Conservation (phyloP, 1,140 invertebrate genomes). For the Coboldia fuscipes region DNA sequence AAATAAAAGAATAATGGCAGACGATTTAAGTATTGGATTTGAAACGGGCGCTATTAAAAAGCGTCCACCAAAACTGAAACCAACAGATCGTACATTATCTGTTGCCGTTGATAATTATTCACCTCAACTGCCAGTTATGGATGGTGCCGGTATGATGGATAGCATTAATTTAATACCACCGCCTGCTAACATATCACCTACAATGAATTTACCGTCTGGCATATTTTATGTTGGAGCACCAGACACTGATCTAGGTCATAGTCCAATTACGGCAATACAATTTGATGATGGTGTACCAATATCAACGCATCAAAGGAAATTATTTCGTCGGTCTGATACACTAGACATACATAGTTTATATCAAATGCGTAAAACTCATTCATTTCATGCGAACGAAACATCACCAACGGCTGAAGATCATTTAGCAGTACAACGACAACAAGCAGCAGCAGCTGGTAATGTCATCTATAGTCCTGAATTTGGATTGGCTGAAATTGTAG, state of each 20-base stretch:
- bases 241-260: no score
- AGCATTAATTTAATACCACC: constrained; percentile 5
- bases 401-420: background rate
- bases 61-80: constrained; percentile 20
- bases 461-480: background rate
- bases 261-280: no score
- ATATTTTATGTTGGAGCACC: no score
- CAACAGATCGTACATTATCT: constrained; percentile 18
- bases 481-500: background rate
- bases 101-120: constrained; percentile 22
- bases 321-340: constrained; percentile 18
- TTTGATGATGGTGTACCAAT: constrained; percentile 4
- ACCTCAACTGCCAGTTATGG: constrained; percentile 8
- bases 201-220: background rate
- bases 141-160: no score
- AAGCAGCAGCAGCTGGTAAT: constrained; percentile 1
- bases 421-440: background rate
- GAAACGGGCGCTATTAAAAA: constrained; percentile 18
- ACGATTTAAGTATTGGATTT: no score
- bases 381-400: constrained; percentile 11
- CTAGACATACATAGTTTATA: constrained; percentile 21
- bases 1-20: no score
- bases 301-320: constrained; percentile 16
- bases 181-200: constrained; percentile 8
- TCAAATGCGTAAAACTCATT: constrained; percentile 23